phyloP scores from a whole-genome alignment of 2,888 invertebrate genomes.

The Agelastica alni region DNA sequence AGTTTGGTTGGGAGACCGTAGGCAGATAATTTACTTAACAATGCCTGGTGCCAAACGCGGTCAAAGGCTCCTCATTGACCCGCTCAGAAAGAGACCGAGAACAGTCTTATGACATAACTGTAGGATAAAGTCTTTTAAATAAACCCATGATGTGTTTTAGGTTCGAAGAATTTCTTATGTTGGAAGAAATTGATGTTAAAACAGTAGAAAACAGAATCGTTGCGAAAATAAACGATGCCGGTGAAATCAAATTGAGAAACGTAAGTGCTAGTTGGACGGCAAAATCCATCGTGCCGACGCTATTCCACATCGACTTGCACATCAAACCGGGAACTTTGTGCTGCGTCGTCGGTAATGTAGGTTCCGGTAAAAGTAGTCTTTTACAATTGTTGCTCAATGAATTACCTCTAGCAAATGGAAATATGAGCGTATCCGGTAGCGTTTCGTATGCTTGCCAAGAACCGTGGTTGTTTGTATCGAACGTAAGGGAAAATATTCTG shows the following conservation, averaged over 20 bases:
- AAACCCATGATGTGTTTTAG: too few species aligned
- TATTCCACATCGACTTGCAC: conserved; percentile 58
- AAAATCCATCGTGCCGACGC: conserved; percentile 48
- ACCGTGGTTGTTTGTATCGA: conserved; percentile 76
- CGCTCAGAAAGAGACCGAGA: too few species aligned
- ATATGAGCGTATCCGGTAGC: conserved; percentile 64
- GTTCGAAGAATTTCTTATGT: conserved; percentile 43
- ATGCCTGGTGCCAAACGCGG: too few species aligned
- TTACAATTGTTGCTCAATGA: conserved; percentile 76
- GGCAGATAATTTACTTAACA: too few species aligned
- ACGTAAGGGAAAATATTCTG: conserved; percentile 77
- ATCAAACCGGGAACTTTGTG: conserved; percentile 56
- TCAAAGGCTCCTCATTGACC: too few species aligned
- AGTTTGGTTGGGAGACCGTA: too few species aligned
- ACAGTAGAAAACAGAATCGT: neutral
- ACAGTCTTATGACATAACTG: too few species aligned
- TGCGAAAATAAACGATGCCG: neutral
- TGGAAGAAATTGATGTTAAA: conserved; percentile 39
- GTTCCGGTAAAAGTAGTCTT: conserved; percentile 71
- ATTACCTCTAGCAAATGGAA: conserved; percentile 65
- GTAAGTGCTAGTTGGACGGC: conserved; percentile 46
- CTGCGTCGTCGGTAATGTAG: conserved; percentile 66
- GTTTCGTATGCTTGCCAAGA: conserved; percentile 78
- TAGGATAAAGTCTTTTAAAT: too few species aligned
- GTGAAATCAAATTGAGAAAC: conserved; percentile 35